Conservation (phyloP, 2,113 vertebrate species). For the Poeciliopsis prolifica region DNA sequence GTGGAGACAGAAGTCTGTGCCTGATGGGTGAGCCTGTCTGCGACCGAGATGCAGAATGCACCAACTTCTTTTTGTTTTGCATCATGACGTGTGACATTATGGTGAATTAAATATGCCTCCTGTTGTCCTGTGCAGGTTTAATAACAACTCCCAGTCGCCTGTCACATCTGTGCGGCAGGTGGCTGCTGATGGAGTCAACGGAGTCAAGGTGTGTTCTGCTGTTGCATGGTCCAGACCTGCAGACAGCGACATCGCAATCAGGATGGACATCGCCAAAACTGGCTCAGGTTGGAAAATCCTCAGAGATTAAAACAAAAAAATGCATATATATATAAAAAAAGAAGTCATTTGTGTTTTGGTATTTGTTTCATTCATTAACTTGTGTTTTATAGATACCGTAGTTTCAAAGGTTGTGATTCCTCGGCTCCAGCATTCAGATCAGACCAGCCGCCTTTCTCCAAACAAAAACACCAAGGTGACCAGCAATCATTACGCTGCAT, state of each 20-base stretch:
- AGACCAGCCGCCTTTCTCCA: constrained; percentile 87
- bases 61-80: neutral
- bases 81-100: neutral
- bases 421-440: constrained; percentile 88
- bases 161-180: constrained; percentile 86
- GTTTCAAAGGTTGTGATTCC: constrained; percentile 85
- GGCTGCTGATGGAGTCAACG: constrained; percentile 81
- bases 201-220: constrained; percentile 79
- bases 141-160: constrained; percentile 88
- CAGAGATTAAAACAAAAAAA: neutral
- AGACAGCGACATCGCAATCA: constrained; percentile 69
- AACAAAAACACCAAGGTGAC: constrained; percentile 91
- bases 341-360: neutral
- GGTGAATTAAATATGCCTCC: neutral
- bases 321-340: neutral
- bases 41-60: neutral
- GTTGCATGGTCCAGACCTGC: constrained; percentile 84
- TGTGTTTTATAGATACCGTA: constrained; percentile 66
- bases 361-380: neutral
- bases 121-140: constrained; percentile 82
- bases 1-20: constrained; percentile 91
- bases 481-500: neutral
- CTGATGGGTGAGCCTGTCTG: constrained; percentile 84
- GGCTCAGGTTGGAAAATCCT: constrained; percentile 42
- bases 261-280: constrained; percentile 52